A percentile compares a stretch with the other conserved stretches of the same genome.
Conservation (phyloP, 2,113 vertebrate genomes). For the Podarcis cretensis region DNA sequence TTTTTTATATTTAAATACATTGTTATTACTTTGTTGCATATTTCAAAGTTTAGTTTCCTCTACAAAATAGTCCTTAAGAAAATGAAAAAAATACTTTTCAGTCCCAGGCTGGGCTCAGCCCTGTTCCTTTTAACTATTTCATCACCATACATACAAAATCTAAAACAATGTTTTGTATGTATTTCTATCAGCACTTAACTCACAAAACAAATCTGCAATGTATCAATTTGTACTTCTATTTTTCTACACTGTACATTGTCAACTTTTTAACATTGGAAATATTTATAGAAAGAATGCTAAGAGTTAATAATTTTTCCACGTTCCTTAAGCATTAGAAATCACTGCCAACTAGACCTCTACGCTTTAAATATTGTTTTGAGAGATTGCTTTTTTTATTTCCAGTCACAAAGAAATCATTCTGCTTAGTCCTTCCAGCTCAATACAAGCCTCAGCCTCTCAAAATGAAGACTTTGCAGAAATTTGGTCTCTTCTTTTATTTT, state of each 20-base stretch:
- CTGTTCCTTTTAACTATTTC: slow-evolving; percentile 60
- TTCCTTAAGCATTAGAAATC: slow-evolving; percentile 82
- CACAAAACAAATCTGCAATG: slow-evolving; percentile 4
- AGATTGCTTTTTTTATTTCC: slow-evolving; percentile 83
- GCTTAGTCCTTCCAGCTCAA: slow-evolving; percentile 65
- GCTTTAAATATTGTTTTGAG: slow-evolving; percentile 96
- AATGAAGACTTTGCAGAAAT: slow-evolving; percentile 81
- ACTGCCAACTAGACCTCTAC: slow-evolving; percentile 88
- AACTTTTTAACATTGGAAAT: not conserved
- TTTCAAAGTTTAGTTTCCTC: slow-evolving; percentile 29
- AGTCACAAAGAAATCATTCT: slow-evolving; percentile 78
- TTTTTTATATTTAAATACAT: not conserved
- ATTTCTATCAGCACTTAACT: slow-evolving; percentile 9
- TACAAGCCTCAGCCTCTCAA: slow-evolving; percentile 65
- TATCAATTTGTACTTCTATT: not conserved
- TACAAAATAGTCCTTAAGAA: slow-evolving; percentile 12
- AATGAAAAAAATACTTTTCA: slow-evolving; percentile 60
- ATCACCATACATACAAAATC: slow-evolving; percentile 34
- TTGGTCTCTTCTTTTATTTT: slow-evolving; percentile 76
- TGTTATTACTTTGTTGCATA: slow-evolving; percentile 31
- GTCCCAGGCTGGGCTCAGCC: slow-evolving; percentile 48
- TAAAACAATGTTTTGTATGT: slow-evolving; percentile 29
- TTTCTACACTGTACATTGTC: not conserved
- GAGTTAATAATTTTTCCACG: slow-evolving; percentile 89
- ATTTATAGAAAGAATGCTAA: slow-evolving; percentile 80